phyloP scores from a whole-genome alignment of 1,140 invertebrate genomes.

The Cheumatopsyche charites region DNA sequence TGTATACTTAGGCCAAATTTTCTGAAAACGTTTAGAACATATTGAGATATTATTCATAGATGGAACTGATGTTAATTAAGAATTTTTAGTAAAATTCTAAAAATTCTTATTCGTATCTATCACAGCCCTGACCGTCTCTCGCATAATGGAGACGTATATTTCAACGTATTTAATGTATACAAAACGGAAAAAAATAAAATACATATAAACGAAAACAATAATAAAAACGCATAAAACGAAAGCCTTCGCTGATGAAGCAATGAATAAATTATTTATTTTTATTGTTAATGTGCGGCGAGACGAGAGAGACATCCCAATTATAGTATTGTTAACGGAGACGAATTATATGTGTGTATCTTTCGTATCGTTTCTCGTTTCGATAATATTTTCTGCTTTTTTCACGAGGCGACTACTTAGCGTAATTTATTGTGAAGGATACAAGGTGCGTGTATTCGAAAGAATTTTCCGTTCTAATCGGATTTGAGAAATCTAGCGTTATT shows the following conservation, averaged over 20 bases:
- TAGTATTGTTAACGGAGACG: conserved; percentile 13
- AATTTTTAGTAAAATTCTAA: no score
- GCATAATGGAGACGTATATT: conserved; percentile 15
- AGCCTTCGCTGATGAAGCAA: neutral
- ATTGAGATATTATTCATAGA: no score
- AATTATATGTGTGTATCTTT: neutral
- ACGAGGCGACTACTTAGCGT: neutral
- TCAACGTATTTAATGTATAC: neutral
- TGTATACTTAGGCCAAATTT: no score
- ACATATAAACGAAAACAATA: neutral
- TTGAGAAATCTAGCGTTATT: conserved; percentile 15
- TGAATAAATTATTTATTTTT: conserved; percentile 5
- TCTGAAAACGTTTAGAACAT: no score
- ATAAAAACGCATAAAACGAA: conserved; percentile 10
- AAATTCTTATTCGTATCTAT: no score
- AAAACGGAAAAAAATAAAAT: neutral
- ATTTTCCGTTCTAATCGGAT: conserved; percentile 8
- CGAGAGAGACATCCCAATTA: neutral
- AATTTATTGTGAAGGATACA: conserved; percentile 9
- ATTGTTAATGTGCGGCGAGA: neutral
- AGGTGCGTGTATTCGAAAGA: conserved; percentile 1
- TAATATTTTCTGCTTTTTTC: neutral
- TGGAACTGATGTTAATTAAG: no score
- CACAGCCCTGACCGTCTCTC: no score
- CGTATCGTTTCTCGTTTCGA: neutral